Percentiles rank a stretch among this genome's conserved stretches.
phyloP scores from a whole-genome alignment of 2,113 vertebrate species.

The Boulengeromyrus knoepffleri region DNA sequence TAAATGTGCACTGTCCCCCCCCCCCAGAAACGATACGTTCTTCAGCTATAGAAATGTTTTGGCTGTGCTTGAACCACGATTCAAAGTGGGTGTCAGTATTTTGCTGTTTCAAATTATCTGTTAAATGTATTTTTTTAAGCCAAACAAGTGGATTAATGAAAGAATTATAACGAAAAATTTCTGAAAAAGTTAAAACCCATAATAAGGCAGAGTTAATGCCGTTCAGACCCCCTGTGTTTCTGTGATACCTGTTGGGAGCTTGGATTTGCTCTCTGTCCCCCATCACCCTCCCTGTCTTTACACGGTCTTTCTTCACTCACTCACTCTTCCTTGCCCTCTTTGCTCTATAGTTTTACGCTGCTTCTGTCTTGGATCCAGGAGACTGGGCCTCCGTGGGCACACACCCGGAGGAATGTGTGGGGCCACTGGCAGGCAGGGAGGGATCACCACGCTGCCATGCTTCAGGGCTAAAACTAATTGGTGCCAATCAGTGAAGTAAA shows the following conservation, averaged over 20 bases:
- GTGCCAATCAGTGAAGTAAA: constrained; percentile 15
- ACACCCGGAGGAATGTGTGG: constrained; percentile 1
- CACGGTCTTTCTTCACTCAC: background rate
- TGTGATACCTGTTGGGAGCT: background rate
- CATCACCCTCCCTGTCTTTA: background rate
- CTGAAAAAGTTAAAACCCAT: background rate
- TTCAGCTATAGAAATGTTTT: background rate
- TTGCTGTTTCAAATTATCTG: background rate
- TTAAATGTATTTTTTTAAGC: background rate
- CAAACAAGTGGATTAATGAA: background rate
- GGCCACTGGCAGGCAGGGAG: constrained; percentile 11
- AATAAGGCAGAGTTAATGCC: background rate
- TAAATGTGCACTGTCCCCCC: background rate
- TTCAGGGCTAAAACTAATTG: background rate
- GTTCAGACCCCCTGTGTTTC: background rate
- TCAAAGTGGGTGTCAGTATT: background rate
- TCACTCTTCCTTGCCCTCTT: background rate
- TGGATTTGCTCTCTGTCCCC: background rate
- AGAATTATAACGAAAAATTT: background rate
- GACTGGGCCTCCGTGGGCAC: background rate
- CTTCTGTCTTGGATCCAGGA: constrained; percentile 32
- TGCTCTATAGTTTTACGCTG: background rate
- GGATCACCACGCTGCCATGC: background rate
- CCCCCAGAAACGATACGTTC: background rate
- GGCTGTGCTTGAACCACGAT: background rate